Evolutionary conservation across 2,113 vertebrate genomes (phyloP), one percentile per base, ranked within the genome.

Genomic region (Rhynchomys soricoides): DNA sequence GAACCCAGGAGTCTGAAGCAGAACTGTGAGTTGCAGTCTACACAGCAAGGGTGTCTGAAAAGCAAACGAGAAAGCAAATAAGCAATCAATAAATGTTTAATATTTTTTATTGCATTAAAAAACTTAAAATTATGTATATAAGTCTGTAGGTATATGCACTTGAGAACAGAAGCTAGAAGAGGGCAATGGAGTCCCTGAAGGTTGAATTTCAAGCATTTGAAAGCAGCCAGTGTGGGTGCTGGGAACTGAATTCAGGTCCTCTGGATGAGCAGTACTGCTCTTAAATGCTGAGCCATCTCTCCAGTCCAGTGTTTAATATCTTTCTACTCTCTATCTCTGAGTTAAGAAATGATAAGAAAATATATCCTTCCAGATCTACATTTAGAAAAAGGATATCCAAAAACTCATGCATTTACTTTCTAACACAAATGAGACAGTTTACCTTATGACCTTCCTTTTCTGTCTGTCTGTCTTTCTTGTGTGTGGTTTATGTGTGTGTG

Each of bases 261-360:
- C 11, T 62, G 24, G n/a, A 43, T 43, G 7, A 16, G 24, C 40
- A 45, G 37, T 31, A 59, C 8, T 43, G 24, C 24, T 83, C 7
- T 62, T 29, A 8, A 31, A 40, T 64, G 24, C 81, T 85, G 26
- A 62, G 81, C 15, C 40, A 19, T 85, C 81, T 45, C 57, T 85
- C n/a, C 26, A 64, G 81, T 19, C 1, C 22, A 5, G 16, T 85
- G 26, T 43, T 91, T 57, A 85, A 48, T 50, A 85, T 78, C 86
- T 40, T 85, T 43, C 16, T 90, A 31, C 7, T 62, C 70, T 93
- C 10, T 4, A 13, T 77, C n/a, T 94, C 45, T 91, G 77, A 93
- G 31, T 89, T 92, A 43, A 81, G 59, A 85, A 68, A 89, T 79
- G 75, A 10, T 3, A 62, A 59, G 45, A 17, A 64, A 83, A 64